phyloP scores from a whole-genome alignment of 2,797 vertebrate species.

The Pseudochirops cupreus region DNA sequence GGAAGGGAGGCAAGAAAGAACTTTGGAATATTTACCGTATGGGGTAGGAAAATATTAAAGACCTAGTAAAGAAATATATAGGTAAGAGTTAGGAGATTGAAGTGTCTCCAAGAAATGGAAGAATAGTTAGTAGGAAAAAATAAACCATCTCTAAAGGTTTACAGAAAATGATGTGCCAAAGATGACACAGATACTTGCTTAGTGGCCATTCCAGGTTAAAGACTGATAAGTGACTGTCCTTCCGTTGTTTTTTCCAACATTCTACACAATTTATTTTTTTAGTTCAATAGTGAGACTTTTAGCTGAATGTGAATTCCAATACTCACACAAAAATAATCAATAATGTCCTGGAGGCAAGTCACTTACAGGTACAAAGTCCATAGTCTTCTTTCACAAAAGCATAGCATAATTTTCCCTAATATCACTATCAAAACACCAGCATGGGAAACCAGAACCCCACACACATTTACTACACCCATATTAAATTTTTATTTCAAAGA shows the following conservation, averaged over 20 bases:
- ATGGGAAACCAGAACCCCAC: neutral
- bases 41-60: neutral
- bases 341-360: neutral
- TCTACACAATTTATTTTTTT: neutral
- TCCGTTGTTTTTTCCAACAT: neutral
- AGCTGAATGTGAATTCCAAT: neutral
- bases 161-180: neutral
- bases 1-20: neutral
- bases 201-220: neutral
- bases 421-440: neutral
- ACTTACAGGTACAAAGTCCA: neutral
- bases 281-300: neutral
- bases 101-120: neutral
- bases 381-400: neutral
- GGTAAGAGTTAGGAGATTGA: neutral
- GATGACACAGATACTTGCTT: neutral
- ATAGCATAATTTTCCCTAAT: neutral
- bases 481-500: neutral
- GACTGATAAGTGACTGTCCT: neutral
- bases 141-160: neutral
- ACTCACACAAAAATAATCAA: neutral
- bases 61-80: neutral
- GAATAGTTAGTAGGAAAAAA: neutral
- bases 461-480: neutral
- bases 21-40: neutral